Evolutionary conservation across 2,888 invertebrate species (phyloP), one percentile per base, ranked within the genome.

Genomic region (Phorcus lineatus): DNA sequence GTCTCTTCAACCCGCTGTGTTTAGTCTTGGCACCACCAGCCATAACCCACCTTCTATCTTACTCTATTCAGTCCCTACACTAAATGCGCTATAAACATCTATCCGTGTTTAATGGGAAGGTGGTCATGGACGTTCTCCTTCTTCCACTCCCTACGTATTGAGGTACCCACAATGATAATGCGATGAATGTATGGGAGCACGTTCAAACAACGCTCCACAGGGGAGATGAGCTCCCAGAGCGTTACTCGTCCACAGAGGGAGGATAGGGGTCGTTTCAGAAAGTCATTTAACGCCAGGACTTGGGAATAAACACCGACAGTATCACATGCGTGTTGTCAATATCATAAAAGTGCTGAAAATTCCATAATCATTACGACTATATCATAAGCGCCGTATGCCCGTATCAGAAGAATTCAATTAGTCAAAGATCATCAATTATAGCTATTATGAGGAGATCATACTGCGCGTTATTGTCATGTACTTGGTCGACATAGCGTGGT

Each of bases 171-270:
- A 31, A 36, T 36, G 40, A 70, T 17, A 70, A 28, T 62, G n/a
- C 19, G 70, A 70, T 70, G 70, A 40, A 70, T 70, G 70, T 70
- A 40, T 70, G 28, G 16, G 70, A 70, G 70, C 70, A 70, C 16
- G 16, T 11, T 36, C 17, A 36, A 36, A 40, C 70, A 19, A 36
- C 19, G n/a, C 16, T 28, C 70, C 40, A 17, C 36, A 40, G 70
- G 70, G 70, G 70, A 36, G 36, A 36, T n/a, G 47, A 28, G 62
- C 28, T 62, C 40, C 70, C 40, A 17, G 28, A 17, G 70, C 70
- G 70, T 36, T 70, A 36, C 70, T 31, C 19, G 36, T 4, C 2
- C n/a, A 6, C 47, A n/a, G 4, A 9, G 70, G 70, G 70, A 70
- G 70, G 70, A 70, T 70, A 36, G 31, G 70, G 70, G n/a, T 70